Evolutionary conservation across 2,797 vertebrate genomes (phyloP).

Genomic region (Acipenser transmontanus): DNA sequence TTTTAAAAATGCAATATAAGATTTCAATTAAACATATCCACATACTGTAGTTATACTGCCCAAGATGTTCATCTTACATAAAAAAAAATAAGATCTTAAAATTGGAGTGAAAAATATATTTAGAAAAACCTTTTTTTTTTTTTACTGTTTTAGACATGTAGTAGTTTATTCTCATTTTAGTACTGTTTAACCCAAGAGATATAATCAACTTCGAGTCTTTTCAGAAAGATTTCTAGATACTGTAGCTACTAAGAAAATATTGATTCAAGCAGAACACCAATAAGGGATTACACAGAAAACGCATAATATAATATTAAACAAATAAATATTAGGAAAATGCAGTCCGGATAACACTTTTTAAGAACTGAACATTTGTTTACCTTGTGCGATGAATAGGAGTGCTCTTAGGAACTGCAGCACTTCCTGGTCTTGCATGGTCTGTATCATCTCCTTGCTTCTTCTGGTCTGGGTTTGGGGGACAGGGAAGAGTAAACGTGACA

Average conservation of each 20-base stretch:
- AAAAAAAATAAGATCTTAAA: background rate
- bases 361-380: conserved; percentile 22
- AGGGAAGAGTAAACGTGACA: conserved; percentile 69
- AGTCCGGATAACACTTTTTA: too few species aligned
- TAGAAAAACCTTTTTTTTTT: background rate
- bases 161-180: too few species aligned
- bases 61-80: conserved; percentile 27
- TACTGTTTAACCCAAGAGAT: too few species aligned
- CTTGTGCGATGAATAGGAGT: conserved; percentile 21
- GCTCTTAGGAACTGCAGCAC: conserved; percentile 31
- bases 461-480: conserved; percentile 62
- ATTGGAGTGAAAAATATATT: background rate
- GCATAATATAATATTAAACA: too few species aligned
- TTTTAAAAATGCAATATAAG: background rate
- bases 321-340: too few species aligned
- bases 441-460: conserved; percentile 43
- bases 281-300: too few species aligned
- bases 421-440: conserved; percentile 28
- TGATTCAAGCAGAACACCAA: too few species aligned
- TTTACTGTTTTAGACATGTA: too few species aligned
- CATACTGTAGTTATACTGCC: too few species aligned
- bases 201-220: too few species aligned
- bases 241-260: too few species aligned
- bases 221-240: too few species aligned
- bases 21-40: background rate